Conservation (phyloP, 2,113 vertebrate genomes). For the Centropus bengalensis region DNA sequence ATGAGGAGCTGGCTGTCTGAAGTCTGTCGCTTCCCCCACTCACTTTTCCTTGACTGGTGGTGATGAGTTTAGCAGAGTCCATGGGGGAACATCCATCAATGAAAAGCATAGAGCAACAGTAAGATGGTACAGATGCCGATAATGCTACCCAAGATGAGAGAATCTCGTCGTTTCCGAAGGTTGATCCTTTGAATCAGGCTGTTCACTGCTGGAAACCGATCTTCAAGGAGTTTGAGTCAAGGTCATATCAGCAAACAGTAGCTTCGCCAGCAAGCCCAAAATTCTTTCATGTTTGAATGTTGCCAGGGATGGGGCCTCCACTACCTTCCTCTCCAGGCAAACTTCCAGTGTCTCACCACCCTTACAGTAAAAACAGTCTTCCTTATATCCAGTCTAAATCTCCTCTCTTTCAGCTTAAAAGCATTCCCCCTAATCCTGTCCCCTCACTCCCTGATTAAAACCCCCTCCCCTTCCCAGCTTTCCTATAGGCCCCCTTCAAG, state of each 20-base stretch:
- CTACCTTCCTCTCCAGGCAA: too few species aligned
- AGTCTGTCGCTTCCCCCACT: constrained; percentile 41
- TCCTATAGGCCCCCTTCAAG: too few species aligned
- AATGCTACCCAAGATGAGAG: constrained; percentile 89
- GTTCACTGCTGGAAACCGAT: constrained; percentile 97
- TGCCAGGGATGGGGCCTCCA: too few species aligned
- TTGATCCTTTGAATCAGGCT: constrained; percentile 97
- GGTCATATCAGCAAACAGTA: constrained; percentile 24
- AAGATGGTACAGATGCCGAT: constrained; percentile 94
- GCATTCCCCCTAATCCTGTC: too few species aligned
- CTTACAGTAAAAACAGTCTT: too few species aligned
- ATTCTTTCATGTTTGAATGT: not conserved
- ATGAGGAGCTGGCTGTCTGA: not conserved
- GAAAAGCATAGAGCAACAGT: constrained; percentile 92
- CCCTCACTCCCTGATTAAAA: too few species aligned
- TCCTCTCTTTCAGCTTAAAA: too few species aligned
- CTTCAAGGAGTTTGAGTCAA: constrained; percentile 78
- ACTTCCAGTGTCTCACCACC: too few species aligned
- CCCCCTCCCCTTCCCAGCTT: too few species aligned
- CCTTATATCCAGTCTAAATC: too few species aligned
- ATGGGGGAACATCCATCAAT: constrained; percentile 77
- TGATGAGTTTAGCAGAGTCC: constrained; percentile 67
- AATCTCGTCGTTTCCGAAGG: constrained; percentile 94
- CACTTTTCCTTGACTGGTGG: constrained; percentile 35
- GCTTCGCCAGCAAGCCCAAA: not conserved